Evolutionary conservation across 1,140 invertebrate genomes (phyloP), one percentile per base, ranked within the genome.

Genomic region (Micrasema longulum): DNA sequence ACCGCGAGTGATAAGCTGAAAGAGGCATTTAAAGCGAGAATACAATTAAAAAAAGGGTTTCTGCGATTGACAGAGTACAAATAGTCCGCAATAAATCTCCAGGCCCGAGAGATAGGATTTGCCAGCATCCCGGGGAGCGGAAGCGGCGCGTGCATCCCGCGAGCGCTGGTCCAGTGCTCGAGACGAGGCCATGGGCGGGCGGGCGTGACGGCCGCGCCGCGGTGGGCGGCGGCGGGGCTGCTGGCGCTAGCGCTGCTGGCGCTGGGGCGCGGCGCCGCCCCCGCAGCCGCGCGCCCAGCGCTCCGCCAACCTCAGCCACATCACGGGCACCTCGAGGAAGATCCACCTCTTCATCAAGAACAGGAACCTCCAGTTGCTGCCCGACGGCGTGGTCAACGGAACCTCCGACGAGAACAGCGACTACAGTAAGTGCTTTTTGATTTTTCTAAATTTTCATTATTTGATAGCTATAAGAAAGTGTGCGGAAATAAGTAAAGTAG

Each of bases 341-440:
- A 92, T 93, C 76, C 91, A 91, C 81, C 89, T 94, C 87, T 92
- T 90, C 83, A 89, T 94, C 79, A 93, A 91, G 81, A 92, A 93
- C 83, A 86, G 89, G 69, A 89, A 91, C 79, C 86, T 94, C 71
- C 92, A 93, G 82, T 85, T 94, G 63, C 79, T 92, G 80, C 90
- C 91, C 48, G 91, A 93, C 82, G 92, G 92, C 77, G 91, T 89
- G 71, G 91, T 94, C 79, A 92, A 92, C 83, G 91, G 92, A 63
- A 92, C 91, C 78, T 87, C 86, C 77, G 89, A 93, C 78, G 89
- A 90, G 80, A 87, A 85, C 76, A 92, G 91, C 80, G 88, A 91
- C 82, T 92, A 92, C 87, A 93, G 92, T 94, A 81, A 93, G 92
- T 93, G 80, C 1, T 4, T 55, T 55, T 55, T 22, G 20, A 1